Evolutionary conservation across 2,113 vertebrate genomes (phyloP), one percentile per base, ranked within the genome.

Genomic region (Mungos mungo): DNA sequence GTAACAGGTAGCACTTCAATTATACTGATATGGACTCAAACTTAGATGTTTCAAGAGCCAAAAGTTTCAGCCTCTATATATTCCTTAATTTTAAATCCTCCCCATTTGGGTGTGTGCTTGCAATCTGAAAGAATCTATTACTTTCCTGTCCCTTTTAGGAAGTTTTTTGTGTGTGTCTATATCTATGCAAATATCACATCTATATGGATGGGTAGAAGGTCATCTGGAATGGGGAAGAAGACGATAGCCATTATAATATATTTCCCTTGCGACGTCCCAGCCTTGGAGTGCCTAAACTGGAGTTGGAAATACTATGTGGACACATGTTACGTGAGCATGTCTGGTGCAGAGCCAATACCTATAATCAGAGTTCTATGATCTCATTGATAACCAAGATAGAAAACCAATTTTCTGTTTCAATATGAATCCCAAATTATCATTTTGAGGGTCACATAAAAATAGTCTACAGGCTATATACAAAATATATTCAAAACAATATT

Each of bases 331-430:
- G 15, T 31, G 9, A 66, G 8, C 13, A 35, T 33, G 38, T 54
- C 27, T 27, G 77, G 54, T 47, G 19, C 14, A 52, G 60, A 52
- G 71, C 3, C 54, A 79, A 74, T 25, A 7, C 41, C 66, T 63
- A 23, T 68, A 27, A 71, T 33, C 83, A 63, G 38, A 91, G n/a
- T 54, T 93, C 47, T 86, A 71, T 76, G 65, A 50, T 47, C 47
- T 91, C 47, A 80, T 2, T 76, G 71, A 81, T 63, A 88, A 91
- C 33, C 33, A 77, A 80, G 8, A 16, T 2, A 84, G 68, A 91
- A 93, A 96, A 80, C 25, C 50, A 91, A 83, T 71, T 93, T 47
- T 72, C 52, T 80, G 7, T 84, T 90, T 95, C 29, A 41, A 88
- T 9, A 15, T 71, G 47, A 84, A 86, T 88, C 69, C 16, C 86